Evolutionary conservation across 2,888 invertebrate species (phyloP), one percentile per base, ranked within the genome.

Genomic region (Thysanoteuthis rhombus): DNA sequence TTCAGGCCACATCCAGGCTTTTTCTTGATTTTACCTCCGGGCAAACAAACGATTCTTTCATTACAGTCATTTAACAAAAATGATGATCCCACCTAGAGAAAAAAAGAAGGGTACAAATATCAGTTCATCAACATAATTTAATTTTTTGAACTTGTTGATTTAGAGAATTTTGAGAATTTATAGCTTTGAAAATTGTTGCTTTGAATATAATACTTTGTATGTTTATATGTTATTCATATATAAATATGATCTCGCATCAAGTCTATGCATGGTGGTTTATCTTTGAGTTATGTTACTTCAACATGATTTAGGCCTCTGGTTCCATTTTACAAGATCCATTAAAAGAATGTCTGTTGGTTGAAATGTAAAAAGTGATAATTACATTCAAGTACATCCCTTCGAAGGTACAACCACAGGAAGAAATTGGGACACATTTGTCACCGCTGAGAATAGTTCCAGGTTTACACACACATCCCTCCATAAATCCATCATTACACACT

Each of bases 111-210:
- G 36, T 2, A 10, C 10, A n/a, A 16, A 75, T 16, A n/a, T n/a
- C n/a, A n/a, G n/a, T n/a, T n/a, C n/a, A n/a, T 75, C 12, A 0
- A 36, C 12, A 75, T 52, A 2, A 52, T 25, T 25, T 52, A 52
- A 52, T 28, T 25, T 52, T 47, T 47, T 16, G 25, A 25, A 25
- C 25, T 38, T n/a, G 90, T 90, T 90, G 19, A 39, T 39, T 40
- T 93, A 94, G 90, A 95, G 95, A 32, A 95, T 95, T 0, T 96
- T 94, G 10, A 32, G 10, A n/a, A 75, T 12, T 38, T 94, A 90
- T 90, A 94, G 94, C 90, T 94, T 94, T 39, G 3, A 25, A 52
- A 52, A 52, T 52, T 6, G 22, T 22, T 52, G 25, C 25, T 52
- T 52, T 52, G 25, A 52, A 25, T 0, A 22, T 22, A 52, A 52